Base-by-base conservation (phyloP, 2,113 vertebrate genomes). In the Maylandia zebra region DNA sequence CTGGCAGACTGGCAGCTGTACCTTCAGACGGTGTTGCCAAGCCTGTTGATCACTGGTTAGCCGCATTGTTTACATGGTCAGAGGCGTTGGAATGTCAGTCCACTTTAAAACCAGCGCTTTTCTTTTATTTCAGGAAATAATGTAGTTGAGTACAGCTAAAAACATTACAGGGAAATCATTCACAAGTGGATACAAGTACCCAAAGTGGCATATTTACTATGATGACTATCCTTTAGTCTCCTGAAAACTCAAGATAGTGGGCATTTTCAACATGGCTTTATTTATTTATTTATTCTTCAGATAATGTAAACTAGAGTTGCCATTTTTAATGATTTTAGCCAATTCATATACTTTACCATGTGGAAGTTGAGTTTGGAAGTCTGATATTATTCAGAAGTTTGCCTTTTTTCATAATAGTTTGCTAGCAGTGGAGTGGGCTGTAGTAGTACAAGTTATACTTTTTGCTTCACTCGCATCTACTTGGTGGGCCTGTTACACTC, bases 1-100 rank as follows among this genome's bases (percentile, higher is more conserved):
- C 89, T 80, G 76, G 81, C 89, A 92, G 85, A 91, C 91, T 90
- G 89, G 64, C 74, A 86, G 86, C 87, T 84, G 64, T 83, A 88
- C 88, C 87, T 89, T 48, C 81, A 83, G 61, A 85, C 81, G 41
- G 83, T 84, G 56, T 79, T 83, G 64, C 43, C 59, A 66, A 55
- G 61, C 89, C 78, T 81, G 81, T 86, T 89, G 83, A 84, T 11
- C 22, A 74, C 84, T 52, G 59, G 85, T 82, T 87, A 64, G n/a
- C 32, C 19, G 74, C 78, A 79, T 90, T 87, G 85, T 94, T 95
- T 92, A 90, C 71, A 50, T 64, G 14, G 80, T 84, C 85, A 82
- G 87, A 84, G 78, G 87, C 81, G 24, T 64, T 57, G 9, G 69
- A 83, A 89, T 88, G 88, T 82, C 87, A 71, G 48, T 81, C 86